Evolutionary conservation across 2,797 vertebrate species (phyloP), one percentile per base, ranked within the genome.

Genomic region (Mus caroli): DNA sequence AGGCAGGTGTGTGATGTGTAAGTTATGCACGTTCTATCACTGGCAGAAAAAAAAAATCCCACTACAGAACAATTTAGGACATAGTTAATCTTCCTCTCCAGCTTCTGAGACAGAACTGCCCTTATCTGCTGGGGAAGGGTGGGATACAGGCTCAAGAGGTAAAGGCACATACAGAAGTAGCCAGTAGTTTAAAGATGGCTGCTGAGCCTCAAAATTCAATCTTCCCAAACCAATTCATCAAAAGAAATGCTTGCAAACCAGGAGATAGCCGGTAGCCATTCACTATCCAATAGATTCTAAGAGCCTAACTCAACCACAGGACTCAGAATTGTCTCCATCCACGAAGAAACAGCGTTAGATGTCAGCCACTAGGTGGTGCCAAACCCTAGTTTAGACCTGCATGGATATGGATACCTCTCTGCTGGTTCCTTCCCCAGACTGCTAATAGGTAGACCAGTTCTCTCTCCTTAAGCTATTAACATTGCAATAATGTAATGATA

Each of bases 351-450:
- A 79, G 75, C 26, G 69, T 19, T 28, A 58, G 2, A 88, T 1
- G 31, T 50, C 40, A 19, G 90, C 43, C 95, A 71, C 12, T 73
- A 80, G 87, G 64, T 90, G 94, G 84, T 56, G 15, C 80, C 84
- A 93, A 93, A 69, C 58, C 31, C 83, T 85, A 84, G 52, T 78
- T 87, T 69, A 83, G 40, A 64, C 31, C 28, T 79, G n/a, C 40
- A 37, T 17, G 75, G 50, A 34, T 14, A 0, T 22, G 28, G 52
- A 60, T 17, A 14, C 1, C 17, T 22, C 17, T 22, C 0, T 50
- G 34, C 20, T 40, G 8, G 69, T 37, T 34, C 52, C 64, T 96
- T n/a, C 14, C 64, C 15, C 5, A 67, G 34, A 24, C 13, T 43
- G 20, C 64, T 56, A 10, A 6, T 77, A 28, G 4, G 19, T 37